Base-by-base conservation (phyloP, 1,140 invertebrate genomes). In the Drosophila repletoides region DNA sequence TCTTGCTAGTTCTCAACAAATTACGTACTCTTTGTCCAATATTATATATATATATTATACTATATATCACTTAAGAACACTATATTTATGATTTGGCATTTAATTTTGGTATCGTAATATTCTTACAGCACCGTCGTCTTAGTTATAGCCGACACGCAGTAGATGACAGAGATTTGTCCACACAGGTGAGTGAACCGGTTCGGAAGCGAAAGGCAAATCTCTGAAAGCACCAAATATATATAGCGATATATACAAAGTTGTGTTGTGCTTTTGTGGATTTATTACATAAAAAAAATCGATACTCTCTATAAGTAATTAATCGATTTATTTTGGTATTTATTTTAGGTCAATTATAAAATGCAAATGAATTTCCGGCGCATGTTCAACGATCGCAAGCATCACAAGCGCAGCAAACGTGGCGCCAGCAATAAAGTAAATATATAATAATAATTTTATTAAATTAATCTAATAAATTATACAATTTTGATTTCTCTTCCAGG, bases 121-220 rank as follows among this genome's bases (percentile, higher is more conserved):
- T 89, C 80, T 93, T 92, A 59, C 92, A 97, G 96, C 95, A 97
- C 91, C 95, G 96, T 49, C 93, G 96, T 61, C 91, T 97, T 59
- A 97, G 96, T 91, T 98, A 98, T 92, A 97, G 96, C 88, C 93
- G 96, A 60, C 96, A 97, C 90, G 95, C 96, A 46, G 96, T 98
- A 33, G 94, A 97, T 88, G 97, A 98, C 89, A 93, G 94, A 34
- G 96, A 97, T 91, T 91, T 97, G 66, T 94, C 94, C 29, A 96
- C 95, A 15, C 94, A 95, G 88, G 89, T 90, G 65, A 90, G 88
- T 83, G 19, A 48, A 40, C 51, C 21, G 7, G 15, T 26, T 28
- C 29, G 9, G 21, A 36, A 5, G 21, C 41, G n/a, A n/a, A 28
- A 28, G 66, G 58, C 67, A 66, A 66, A 71, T 71, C 66, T 71